These are phyloP conservation scores for Nysson spinosus DNA, from an alignment of 2,888 invertebrate species.

Conservation along the genomic window DNA sequence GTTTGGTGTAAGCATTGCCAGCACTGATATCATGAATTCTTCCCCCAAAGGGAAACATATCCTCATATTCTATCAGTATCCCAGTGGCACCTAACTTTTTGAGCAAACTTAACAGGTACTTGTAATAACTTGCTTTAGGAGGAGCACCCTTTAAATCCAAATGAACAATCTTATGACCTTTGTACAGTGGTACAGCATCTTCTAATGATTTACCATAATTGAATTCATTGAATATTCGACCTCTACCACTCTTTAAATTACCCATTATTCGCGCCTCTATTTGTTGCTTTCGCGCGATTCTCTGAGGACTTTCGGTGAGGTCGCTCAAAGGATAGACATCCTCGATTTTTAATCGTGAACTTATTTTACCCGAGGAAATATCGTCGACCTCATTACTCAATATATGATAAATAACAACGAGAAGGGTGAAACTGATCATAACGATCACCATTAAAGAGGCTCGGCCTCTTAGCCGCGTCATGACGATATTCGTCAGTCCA, in stretches of 20 bases:
- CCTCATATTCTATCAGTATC: conserved; percentile 90
- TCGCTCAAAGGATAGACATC: conserved; percentile 57
- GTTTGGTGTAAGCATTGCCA: conserved; percentile 81
- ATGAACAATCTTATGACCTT: conserved; percentile 84
- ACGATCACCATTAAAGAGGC: conserved; percentile 68
- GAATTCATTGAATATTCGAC: conserved; percentile 29
- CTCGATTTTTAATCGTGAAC: conserved; percentile 50
- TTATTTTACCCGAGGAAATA: conserved; percentile 49
- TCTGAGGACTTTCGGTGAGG: conserved; percentile 57
- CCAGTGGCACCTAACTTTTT: conserved; percentile 86
- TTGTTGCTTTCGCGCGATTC: conserved; percentile 52
- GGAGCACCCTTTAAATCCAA: conserved; percentile 92
- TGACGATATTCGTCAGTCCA: conserved; percentile 42
- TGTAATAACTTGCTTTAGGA: conserved; percentile 82
- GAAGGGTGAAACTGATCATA: conserved; percentile 66
- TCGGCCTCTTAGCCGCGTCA: conserved; percentile 69
- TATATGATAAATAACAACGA: conserved; percentile 73
- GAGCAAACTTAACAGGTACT: conserved; percentile 82
- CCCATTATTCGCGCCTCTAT: conserved; percentile 59
- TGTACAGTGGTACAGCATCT: conserved; percentile 62
- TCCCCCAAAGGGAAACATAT: conserved; percentile 89
- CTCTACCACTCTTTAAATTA: conserved; percentile 39
- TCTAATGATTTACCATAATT: conserved; percentile 25
- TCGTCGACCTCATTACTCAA: conserved; percentile 69
- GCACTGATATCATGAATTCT: conserved; percentile 81